Base-by-base conservation (phyloP, 2,888 invertebrate species). In the Agrotis clavis region DNA sequence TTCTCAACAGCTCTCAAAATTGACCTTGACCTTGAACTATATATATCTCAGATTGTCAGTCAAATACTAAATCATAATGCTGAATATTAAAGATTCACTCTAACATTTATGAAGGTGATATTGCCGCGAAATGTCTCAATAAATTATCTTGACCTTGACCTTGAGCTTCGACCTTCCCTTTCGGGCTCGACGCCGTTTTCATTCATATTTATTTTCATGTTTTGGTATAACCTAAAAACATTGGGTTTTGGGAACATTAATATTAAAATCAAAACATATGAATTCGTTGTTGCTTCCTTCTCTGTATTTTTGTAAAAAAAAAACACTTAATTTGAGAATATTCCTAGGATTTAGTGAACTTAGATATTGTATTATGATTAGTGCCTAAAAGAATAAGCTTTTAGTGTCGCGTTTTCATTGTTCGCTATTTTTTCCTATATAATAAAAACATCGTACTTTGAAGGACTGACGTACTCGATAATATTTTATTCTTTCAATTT, bases 211-310 rank as follows among this genome's bases (percentile, higher is more conserved):
- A 50, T 79, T 78, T 41, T 78, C 65, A 71, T 78, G 41, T 70
- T 78, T 81, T 62, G 67, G 41, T 68, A 75, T 74, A 71, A 51
- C 51, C 35, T 78, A 70, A 67, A 57, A 60, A 47, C 63, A 74
- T 82, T 82, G 71, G 83, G 75, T 84, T 85, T 85, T 83, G 84
- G 84, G 85, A 83, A 79, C 82, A 84, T 79, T 67, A 74, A 82
- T 79, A 84, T 79, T 84, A 73, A 73, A 77, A 74, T 77, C 67
- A 71, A 76, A 60, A 71, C 60, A 61, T 67, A 69, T 56, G 14
- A 48, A 51, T 16, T 65, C 41, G 57, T 25, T 65, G 14, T 65
- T 47, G 72, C 67, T 77, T 68, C 70, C 54, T 64, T 48, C 60
- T 76, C 50, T 48, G 56, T 71, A 67, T 65, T 81, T 67, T 76